Conservation (phyloP, 2,113 vertebrate species). For the Eira barbara region DNA sequence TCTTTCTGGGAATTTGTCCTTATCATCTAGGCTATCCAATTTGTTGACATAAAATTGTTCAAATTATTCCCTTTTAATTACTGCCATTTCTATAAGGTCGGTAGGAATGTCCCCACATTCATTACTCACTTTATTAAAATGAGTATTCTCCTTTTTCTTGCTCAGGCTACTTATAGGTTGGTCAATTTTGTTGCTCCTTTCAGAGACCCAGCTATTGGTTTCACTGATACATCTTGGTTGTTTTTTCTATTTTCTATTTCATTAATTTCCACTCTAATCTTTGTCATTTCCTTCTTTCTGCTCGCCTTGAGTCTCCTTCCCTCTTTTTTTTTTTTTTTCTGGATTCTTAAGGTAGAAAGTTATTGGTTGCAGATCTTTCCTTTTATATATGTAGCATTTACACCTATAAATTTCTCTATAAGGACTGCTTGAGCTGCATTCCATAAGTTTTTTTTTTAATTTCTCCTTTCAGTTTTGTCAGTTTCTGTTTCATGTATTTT, state of each 20-base stretch:
- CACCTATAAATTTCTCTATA: neutral
- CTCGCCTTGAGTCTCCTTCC: neutral
- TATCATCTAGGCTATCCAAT: neutral
- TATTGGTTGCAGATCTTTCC: neutral
- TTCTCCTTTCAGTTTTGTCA: neutral
- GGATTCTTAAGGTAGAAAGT: neutral
- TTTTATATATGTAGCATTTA: neutral
- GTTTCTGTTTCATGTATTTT: neutral
- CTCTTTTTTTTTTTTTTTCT: constrained; percentile 4
- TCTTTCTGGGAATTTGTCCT: neutral
- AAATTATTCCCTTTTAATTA: neutral
- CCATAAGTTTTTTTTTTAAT: neutral
- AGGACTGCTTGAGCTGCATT: neutral
- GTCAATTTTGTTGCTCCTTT: constrained; percentile 24
- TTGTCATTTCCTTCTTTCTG: neutral
- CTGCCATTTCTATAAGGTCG: neutral
- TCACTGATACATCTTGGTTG: neutral
- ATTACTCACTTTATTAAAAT: neutral
- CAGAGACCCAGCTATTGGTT: neutral
- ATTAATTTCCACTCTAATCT: neutral
- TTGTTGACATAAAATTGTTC: neutral
- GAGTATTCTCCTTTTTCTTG: neutral
- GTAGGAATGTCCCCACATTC: neutral
- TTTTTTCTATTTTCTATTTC: neutral
- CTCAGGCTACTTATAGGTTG: neutral